Evolutionary conservation across 2,113 vertebrate genomes (phyloP), one percentile per base, ranked within the genome.

Genomic region (Pomatorhinus ruficollis): DNA sequence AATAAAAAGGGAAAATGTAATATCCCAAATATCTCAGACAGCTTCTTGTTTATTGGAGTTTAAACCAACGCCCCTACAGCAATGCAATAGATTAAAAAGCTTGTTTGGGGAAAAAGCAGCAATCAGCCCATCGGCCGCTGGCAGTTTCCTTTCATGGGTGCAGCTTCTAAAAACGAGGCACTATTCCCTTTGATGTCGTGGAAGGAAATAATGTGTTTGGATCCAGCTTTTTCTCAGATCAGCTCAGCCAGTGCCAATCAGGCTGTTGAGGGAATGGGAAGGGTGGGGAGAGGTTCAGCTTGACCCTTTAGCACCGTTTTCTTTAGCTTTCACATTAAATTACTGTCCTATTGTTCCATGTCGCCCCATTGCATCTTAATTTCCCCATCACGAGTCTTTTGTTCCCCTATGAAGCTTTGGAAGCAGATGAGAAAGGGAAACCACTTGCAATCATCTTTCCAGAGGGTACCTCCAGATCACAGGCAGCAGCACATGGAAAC

Each of bases 181-280:
- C 85, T 68, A 31, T 35, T 66, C 59, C 84, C 56, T 97, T 96
- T 97, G 97, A 97, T 96, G 90, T 95, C 47, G 21, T 30, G 90
- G 81, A 84, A 86, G 94, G 87, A 96, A 95, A 84, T 37, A 45
- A 54, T 1, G 7, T 90, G 57, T 93, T 93, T 56, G 18, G 42
- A 31, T n/a, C 8, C 49, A 68, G 71, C 56, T 83, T 82, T 33
- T 74, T 40, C 69, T 86, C 60, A 9, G 33, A 59, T 44, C 63
- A 84, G 53, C 44, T 45, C 39, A 47, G 54, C 27, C n/a, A 28
- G 45, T 50, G 59, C 30, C 69, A 84, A 9, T 89, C 70, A 81
- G 91, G 72, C 66, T 5, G 10, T 30, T 17, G 56, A 61, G 83
- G 61, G 86, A 76, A 91, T 79, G 3, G 95, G 86, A 93, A 96